A percentile compares a stretch with the other conserved stretches of the same genome.
These are phyloP conservation scores for Epizoanthus ramosus DNA, from an alignment of 92 coral and sea anemone genomes.

Conservation along the genomic window DNA sequence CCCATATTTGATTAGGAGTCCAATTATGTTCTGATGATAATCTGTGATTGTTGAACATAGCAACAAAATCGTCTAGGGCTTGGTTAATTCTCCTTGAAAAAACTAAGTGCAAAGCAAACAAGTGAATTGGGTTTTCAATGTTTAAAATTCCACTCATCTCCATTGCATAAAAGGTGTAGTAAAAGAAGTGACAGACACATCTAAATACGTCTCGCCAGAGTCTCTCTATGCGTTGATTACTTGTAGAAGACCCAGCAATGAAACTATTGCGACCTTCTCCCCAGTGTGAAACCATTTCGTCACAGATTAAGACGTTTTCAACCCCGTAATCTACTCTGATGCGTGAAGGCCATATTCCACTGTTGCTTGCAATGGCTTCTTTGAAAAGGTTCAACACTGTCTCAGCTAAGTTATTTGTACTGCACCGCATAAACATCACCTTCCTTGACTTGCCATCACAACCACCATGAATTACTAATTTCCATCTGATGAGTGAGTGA, in stretches of 20 bases:
- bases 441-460: slow-evolving; percentile 69
- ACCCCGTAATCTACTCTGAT: slow-evolving; percentile 52
- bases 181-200: slow-evolving; percentile 58
- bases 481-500: slow-evolving; percentile 73
- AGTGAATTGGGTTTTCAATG: slow-evolving; percentile 65
- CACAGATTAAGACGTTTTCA: slow-evolving; percentile 71
- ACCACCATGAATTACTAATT: slow-evolving; percentile 71
- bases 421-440: slow-evolving; percentile 66
- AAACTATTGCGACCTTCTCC: slow-evolving; percentile 75
- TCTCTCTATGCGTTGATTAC: slow-evolving; percentile 72
- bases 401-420: slow-evolving; percentile 75
- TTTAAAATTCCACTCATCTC: slow-evolving; percentile 68
- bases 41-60: slow-evolving; percentile 51
- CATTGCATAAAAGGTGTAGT: slow-evolving; percentile 70
- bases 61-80: slow-evolving; percentile 66
- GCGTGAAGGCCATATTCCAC: slow-evolving; percentile 28
- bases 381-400: slow-evolving; percentile 70
- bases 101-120: slow-evolving; percentile 58
- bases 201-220: slow-evolving; percentile 76
- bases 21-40: slow-evolving; percentile 57
- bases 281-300: slow-evolving; percentile 68
- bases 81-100: slow-evolving; percentile 50
- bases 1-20: slow-evolving; percentile 75
- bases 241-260: slow-evolving; percentile 78
- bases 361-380: slow-evolving; percentile 48